A percentile compares a stretch with the other conserved stretches of the same genome.
Conservation (phyloP, 2,797 vertebrate genomes). For the Phoxinus dragarum region DNA sequence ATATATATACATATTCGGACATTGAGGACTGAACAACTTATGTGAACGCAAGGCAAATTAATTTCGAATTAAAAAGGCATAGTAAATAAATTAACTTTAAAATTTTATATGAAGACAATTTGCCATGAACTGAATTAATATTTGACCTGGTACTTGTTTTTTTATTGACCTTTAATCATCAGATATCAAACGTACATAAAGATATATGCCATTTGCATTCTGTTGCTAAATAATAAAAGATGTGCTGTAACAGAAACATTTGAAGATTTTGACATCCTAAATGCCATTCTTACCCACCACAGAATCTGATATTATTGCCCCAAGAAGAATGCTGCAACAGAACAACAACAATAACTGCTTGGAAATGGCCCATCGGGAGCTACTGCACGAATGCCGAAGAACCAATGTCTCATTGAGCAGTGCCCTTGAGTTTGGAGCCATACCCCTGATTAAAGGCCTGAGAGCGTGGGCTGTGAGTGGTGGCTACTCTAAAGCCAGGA, state of each 20-base stretch:
- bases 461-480: constrained; percentile 77
- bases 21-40: background rate
- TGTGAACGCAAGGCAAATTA: background rate
- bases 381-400: constrained; percentile 73
- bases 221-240: background rate
- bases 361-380: constrained; percentile 68
- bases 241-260: background rate
- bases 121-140: background rate
- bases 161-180: background rate
- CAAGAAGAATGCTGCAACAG: constrained; percentile 78
- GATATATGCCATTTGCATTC: background rate
- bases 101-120: background rate
- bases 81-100: background rate
- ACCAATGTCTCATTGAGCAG: constrained; percentile 72
- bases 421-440: constrained; percentile 75
- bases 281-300: constrained; percentile 35
- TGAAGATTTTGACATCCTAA: background rate
- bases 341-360: constrained; percentile 86
- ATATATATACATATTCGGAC: background rate
- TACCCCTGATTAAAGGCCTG: constrained; percentile 78
- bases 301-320: constrained; percentile 29
- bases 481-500: constrained; percentile 73
- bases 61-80: background rate
- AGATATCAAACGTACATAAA: background rate
- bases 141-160: background rate